These are phyloP conservation scores for Smittia sp. DNA, from an alignment of 2,888 invertebrate species.

Conservation along the genomic window DNA sequence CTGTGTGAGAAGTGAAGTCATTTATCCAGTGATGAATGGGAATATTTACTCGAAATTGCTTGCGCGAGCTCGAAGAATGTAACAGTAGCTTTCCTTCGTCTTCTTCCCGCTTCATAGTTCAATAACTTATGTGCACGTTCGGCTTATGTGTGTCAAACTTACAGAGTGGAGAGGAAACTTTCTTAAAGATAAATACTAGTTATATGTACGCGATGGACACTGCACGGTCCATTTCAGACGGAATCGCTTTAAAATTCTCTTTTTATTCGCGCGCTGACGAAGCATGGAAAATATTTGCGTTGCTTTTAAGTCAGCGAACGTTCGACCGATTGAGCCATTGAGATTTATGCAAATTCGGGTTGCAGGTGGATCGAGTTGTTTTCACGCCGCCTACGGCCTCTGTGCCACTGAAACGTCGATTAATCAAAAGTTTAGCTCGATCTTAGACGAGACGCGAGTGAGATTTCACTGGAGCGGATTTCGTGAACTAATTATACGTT, in stretches of 20 bases:
- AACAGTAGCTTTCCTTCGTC: constrained; percentile 3
- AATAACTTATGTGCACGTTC: constrained; percentile 22
- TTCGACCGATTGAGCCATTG: neutral
- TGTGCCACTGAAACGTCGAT: neutral
- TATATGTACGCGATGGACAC: neutral
- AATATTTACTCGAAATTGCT: constrained; percentile 1
- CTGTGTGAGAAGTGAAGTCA: neutral
- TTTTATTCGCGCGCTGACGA: neutral
- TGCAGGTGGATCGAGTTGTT: constrained; percentile 16
- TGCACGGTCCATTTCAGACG: constrained; percentile 18
- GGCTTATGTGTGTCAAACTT: constrained; percentile 15
- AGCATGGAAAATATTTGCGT: constrained; percentile 7
- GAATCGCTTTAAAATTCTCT: neutral
- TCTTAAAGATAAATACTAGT: constrained; percentile 25
- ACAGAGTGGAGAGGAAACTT: neutral
- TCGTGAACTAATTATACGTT: constrained; percentile 1
- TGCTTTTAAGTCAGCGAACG: neutral
- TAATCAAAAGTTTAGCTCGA: neutral
- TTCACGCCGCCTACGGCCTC: neutral
- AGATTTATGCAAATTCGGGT: constrained; percentile 11
- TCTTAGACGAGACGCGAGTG: neutral
- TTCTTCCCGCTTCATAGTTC: constrained; percentile 23
- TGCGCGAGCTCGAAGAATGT: constrained; percentile 7
- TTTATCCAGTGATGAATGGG: neutral
- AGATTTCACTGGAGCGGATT: neutral